Base-by-base conservation (phyloP, 2,113 vertebrate genomes). In the Oncorhynchus kisutch region DNA sequence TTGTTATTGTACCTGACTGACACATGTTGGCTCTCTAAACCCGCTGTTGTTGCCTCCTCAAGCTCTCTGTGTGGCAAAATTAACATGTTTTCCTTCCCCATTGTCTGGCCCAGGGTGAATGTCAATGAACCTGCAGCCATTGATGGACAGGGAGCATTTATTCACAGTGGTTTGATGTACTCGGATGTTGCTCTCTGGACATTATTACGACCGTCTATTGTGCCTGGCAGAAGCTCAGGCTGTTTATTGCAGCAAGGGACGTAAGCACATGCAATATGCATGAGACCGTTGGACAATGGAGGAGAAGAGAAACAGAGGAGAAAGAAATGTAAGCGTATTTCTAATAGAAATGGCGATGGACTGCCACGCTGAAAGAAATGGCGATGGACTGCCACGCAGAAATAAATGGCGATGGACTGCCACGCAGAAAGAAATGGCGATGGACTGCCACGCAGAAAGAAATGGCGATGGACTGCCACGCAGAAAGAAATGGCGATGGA, bases 191-290 rank as follows among this genome's bases (percentile, higher is more conserved):
- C 80, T 84, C 71, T 76, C 70, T 16, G 69, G 79, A 45, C n/a
- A 11, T 71, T 20, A 66, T 45, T 79, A 25, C 79, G 74, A 75
- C 72, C 66, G 64, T 39, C 60, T 83, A 87, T 84, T 89, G 82
- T 88, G 82, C 72, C 72, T 25, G 25, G 45, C 62, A 62, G 75
- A 70, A 82, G 62, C 75, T 65, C 16, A 27, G 18, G n/a, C 45
- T 72, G 13, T 67, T 64, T 25, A 73, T 78, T 77, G 66, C 5
- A 74, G 68, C 73, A 73, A 67, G 82, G n/a, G 65, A n/a, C 24
- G 39, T 39, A 9, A 2, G 59, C 25, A 8, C 78, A 90, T 92
- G 80, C 65, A 86, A 86, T 87, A 91, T 91, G 82, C 84, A 90
- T 89, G 85, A 86, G 76, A 65, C 76, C 82, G 73, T 83, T 22